Conservation (phyloP, 2,888 invertebrate genomes). For the Tetranychus truncatus region DNA sequence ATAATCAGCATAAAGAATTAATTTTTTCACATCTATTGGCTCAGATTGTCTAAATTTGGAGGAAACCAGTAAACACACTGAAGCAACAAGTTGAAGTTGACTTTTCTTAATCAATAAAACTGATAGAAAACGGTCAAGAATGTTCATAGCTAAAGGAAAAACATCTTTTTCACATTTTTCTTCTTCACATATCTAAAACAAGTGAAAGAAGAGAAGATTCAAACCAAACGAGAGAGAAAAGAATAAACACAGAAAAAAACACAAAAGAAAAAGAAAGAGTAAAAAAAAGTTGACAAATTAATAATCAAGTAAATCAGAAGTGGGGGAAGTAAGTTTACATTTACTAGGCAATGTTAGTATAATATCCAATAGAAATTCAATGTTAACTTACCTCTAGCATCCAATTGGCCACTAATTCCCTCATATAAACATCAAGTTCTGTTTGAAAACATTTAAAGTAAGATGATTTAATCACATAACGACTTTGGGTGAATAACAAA, state of each 20-base stretch:
- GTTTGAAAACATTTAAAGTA: slow-evolving; percentile 42
- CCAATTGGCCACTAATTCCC: slow-evolving; percentile 82
- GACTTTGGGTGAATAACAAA: slow-evolving; percentile 18
- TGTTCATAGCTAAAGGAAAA: slow-evolving; percentile 74
- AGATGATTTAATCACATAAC: slow-evolving; percentile 13
- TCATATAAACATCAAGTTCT: slow-evolving; percentile 73
- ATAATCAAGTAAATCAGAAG: background rate
- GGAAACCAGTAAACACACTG: slow-evolving; percentile 73
- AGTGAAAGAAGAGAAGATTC: slow-evolving; percentile 31
- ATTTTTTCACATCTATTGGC: slow-evolving; percentile 47
- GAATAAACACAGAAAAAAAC: background rate
- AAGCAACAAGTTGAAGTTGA: slow-evolving; percentile 75
- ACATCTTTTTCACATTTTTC: slow-evolving; percentile 81
- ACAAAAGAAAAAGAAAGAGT: background rate
- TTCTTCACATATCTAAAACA: slow-evolving; percentile 86
- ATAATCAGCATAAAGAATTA: slow-evolving; percentile 82
- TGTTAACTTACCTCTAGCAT: slow-evolving; percentile 71
- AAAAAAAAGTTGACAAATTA: background rate
- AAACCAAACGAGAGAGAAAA: background rate
- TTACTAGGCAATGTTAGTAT: background rate
- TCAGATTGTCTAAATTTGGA: slow-evolving; percentile 77
- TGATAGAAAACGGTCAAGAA: slow-evolving; percentile 79
- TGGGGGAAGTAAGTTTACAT: background rate
- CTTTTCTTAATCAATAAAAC: slow-evolving; percentile 60
- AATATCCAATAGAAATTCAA: background rate